Evolutionary conservation across 2,888 invertebrate species (phyloP).

Genomic region (Melinopterus prodromus): DNA sequence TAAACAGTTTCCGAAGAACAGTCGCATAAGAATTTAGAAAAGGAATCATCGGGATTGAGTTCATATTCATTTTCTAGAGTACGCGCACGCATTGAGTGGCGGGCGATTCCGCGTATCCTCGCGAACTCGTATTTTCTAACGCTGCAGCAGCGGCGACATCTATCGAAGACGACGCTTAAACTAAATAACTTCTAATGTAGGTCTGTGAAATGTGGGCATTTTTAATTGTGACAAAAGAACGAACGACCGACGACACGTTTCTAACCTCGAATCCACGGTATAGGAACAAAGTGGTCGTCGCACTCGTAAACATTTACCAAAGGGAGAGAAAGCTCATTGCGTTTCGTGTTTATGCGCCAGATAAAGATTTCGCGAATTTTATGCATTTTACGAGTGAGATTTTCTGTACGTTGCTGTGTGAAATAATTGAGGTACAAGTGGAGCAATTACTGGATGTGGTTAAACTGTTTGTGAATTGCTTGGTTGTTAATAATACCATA

Average conservation of each 20-base stretch:
- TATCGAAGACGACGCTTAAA: not conserved
- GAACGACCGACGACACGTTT: not conserved
- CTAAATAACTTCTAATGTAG: not conserved
- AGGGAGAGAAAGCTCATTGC: not conserved
- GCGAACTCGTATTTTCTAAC: not conserved
- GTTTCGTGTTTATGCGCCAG: not conserved
- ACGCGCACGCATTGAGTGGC: not conserved
- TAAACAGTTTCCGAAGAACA: not conserved
- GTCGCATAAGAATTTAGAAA: not conserved
- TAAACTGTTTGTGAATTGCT: no score
- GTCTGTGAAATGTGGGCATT: not conserved
- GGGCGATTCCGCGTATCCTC: not conserved
- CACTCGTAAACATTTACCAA: not conserved
- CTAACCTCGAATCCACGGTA: not conserved
- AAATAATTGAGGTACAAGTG: no score
- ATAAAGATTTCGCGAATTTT: not conserved
- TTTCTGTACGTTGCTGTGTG: no score
- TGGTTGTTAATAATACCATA: no score
- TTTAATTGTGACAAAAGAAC: not conserved
- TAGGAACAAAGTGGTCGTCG: not conserved
- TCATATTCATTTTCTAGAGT: not conserved
- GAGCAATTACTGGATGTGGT: no score
- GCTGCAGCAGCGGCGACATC: not conserved
- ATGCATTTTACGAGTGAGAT: not conserved
- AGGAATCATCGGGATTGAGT: not conserved